Evolutionary conservation across 1,140 invertebrate genomes (phyloP).

Genomic region (Eumeta japonica): DNA sequence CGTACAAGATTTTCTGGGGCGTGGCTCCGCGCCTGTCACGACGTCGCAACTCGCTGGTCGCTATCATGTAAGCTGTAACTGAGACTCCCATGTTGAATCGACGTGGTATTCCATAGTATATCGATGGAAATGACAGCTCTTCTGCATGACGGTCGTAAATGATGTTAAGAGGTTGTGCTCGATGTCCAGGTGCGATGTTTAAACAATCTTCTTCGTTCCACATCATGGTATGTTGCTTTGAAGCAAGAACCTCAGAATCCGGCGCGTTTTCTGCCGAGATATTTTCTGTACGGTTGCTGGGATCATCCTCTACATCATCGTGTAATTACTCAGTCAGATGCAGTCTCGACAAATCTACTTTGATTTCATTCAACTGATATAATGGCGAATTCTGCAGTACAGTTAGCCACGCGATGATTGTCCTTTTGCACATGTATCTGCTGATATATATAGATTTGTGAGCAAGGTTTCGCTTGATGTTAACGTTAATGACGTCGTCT

Average conservation of each 20-base stretch:
- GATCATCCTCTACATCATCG: constrained; percentile 1
- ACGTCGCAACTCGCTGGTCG: constrained; percentile 14
- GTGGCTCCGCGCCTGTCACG: no score
- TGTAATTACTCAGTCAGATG: neutral
- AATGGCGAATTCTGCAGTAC: constrained; percentile 8
- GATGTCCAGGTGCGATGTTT: constrained; percentile 13
- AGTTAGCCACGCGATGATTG: constrained; percentile 9
- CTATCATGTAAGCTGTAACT: no score
- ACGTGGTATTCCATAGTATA: constrained; percentile 18
- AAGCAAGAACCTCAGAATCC: constrained; percentile 7
- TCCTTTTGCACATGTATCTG: constrained; percentile 7
- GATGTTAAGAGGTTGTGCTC: constrained; percentile 5
- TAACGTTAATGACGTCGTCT: constrained; percentile 30
- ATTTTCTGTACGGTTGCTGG: neutral
- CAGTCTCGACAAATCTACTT: constrained; percentile 1
- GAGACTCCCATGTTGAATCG: constrained; percentile 11
- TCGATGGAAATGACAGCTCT: constrained; percentile 21
- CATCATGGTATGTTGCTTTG: constrained; percentile 10
- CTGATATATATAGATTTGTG: constrained; percentile 12
- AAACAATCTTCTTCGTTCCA: constrained; percentile 15
- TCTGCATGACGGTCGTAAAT: constrained; percentile 19
- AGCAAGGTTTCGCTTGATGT: constrained; percentile 14
- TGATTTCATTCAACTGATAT: constrained; percentile 10
- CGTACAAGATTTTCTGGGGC: no score
- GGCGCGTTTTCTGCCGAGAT: constrained; percentile 6